A percentile compares a stretch with the other conserved stretches of the same genome.
phyloP scores from a whole-genome alignment of 2,888 invertebrate genomes.

The Pachycephus smyrnensis region DNA sequence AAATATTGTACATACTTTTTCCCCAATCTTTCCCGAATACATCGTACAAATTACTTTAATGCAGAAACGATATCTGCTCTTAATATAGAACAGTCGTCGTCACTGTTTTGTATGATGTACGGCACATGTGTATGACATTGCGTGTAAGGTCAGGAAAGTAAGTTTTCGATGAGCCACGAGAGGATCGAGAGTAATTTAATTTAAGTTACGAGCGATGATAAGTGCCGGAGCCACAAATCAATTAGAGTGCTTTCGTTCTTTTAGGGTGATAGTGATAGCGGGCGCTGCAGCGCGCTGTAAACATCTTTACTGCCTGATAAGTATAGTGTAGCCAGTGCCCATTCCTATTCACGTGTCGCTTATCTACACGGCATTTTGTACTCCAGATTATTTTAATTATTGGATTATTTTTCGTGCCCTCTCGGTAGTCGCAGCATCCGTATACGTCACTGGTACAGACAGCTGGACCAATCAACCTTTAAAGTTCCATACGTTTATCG shows the following conservation, averaged over 20 bases:
- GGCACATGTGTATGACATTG: neutral
- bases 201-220: conserved; percentile 61
- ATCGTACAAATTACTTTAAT: neutral
- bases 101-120: neutral
- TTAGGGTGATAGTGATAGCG: conserved; percentile 57
- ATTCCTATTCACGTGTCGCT: conserved; percentile 27
- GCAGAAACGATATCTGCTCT: neutral
- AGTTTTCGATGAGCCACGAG: neutral
- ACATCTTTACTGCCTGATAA: conserved; percentile 65
- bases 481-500: neutral
- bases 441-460: neutral
- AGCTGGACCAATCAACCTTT: neutral
- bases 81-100: neutral
- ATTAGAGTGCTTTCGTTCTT: conserved; percentile 56
- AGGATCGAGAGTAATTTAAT: conserved; percentile 53
- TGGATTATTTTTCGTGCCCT: conserved; percentile 40
- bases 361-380: conserved; percentile 59
- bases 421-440: neutral
- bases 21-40: neutral
- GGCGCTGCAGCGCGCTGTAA: conserved; percentile 57
- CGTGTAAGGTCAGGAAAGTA: neutral
- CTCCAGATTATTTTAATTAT: conserved; percentile 54
- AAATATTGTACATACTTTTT: neutral
- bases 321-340: conserved; percentile 26
- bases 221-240: conserved; percentile 59